Percentiles rank a stretch among this genome's conserved stretches.
Evolutionary conservation across 37 sponge, comb jelly and placozoan genomes (phyloP).

Genomic region (Beroe forskalii): DNA sequence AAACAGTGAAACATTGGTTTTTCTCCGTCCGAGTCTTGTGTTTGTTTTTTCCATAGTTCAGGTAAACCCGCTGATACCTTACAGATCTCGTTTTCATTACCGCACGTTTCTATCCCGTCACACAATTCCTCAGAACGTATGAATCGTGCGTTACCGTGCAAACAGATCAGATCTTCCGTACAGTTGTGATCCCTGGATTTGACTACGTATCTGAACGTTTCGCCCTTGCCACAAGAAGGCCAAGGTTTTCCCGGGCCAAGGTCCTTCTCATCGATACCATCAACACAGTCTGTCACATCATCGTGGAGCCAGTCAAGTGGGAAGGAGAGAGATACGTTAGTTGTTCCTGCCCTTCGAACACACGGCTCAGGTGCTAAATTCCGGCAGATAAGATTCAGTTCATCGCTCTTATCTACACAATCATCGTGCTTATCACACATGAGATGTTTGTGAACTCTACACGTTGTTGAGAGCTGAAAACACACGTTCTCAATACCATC

Average conservation of each 20-base stretch:
- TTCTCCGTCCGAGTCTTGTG: neutral
- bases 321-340: neutral
- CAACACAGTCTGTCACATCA: neutral
- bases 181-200: neutral
- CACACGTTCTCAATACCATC: constrained; percentile 29
- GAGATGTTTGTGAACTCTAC: constrained; percentile 8
- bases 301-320: constrained; percentile 2
- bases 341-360: neutral
- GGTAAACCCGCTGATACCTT: neutral
- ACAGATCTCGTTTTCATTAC: neutral
- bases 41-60: neutral
- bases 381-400: neutral
- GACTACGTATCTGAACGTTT: neutral
- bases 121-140: neutral
- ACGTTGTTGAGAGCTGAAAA: neutral
- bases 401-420: constrained; percentile 18
- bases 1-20: neutral
- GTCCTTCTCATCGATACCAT: neutral
- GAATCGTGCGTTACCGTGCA: neutral
- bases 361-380: neutral
- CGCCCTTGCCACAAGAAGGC: constrained; percentile 25
- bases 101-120: constrained; percentile 27
- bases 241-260: neutral
- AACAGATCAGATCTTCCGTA: neutral
- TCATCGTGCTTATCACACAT: neutral